phyloP scores from a whole-genome alignment of 2,113 vertebrate species.

The Nibea coibor region DNA sequence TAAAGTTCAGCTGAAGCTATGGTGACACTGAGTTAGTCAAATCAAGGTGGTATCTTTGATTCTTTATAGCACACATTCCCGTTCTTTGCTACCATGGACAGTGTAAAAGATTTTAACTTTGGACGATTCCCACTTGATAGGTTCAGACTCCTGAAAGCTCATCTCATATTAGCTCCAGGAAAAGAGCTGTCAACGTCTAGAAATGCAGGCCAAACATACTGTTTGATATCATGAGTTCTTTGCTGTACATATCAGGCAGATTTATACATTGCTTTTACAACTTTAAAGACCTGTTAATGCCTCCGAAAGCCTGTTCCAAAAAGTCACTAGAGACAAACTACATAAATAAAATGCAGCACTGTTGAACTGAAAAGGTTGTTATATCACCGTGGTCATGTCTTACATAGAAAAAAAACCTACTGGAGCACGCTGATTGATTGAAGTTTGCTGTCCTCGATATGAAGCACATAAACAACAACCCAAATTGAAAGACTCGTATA shows the following conservation, averaged over 20 bases:
- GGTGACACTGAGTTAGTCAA: neutral
- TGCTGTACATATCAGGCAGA: neutral
- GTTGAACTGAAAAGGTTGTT: neutral
- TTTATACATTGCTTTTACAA: neutral
- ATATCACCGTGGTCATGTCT: neutral
- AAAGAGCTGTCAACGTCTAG: neutral
- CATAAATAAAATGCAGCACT: neutral
- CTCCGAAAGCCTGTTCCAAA: neutral
- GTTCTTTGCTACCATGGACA: neutral
- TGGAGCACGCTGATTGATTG: neutral
- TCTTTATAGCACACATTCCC: neutral
- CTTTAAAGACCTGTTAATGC: neutral
- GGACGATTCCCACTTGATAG: neutral
- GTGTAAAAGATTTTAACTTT: neutral
- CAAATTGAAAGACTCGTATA: neutral
- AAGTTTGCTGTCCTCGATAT: conserved; percentile 13
- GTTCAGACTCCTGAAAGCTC: neutral
- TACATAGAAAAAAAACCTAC: neutral
- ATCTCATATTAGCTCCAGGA: neutral
- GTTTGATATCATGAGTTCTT: neutral
- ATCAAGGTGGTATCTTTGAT: neutral
- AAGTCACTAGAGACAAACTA: neutral
- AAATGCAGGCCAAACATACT: neutral
- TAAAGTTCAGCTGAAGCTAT: neutral
- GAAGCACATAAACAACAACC: neutral